phyloP scores from a whole-genome alignment of 2,888 invertebrate genomes.

The Apantesis nais region DNA sequence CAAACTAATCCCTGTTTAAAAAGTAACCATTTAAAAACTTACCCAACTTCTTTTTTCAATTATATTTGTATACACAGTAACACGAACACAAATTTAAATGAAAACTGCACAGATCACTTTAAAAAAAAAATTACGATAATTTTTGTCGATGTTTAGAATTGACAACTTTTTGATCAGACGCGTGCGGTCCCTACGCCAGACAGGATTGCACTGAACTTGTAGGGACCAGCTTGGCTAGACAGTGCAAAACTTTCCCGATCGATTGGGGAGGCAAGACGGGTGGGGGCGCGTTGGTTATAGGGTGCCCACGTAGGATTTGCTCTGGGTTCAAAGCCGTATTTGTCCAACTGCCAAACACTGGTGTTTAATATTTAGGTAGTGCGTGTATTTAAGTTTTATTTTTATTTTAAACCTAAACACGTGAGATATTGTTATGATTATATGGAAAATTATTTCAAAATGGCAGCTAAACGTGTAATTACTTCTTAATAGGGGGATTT shows the following conservation, averaged over 20 bases:
- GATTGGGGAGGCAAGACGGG: conserved; percentile 10
- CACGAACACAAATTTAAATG: not conserved
- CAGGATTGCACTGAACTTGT: conserved; percentile 7
- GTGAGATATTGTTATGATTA: too few relatives aligned
- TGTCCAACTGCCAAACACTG: not conserved
- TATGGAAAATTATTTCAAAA: too few relatives aligned
- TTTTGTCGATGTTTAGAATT: not conserved
- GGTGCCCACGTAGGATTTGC: not conserved
- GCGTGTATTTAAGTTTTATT: too few relatives aligned
- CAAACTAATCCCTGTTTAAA: too few relatives aligned
- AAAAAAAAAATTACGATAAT: conserved; percentile 1
- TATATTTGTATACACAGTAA: not conserved
- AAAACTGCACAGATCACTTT: not conserved
- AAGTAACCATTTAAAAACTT: not conserved
- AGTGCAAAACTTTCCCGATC: conserved; percentile 18
- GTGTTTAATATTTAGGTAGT: too few relatives aligned
- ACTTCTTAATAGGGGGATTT: too few relatives aligned
- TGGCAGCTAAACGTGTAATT: too few relatives aligned
- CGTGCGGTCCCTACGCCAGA: not conserved
- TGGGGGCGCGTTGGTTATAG: conserved; percentile 1
- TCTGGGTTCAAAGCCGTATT: not conserved
- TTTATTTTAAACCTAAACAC: too few relatives aligned
- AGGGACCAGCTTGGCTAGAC: conserved; percentile 12
- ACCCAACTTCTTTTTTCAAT: not conserved
- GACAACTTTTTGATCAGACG: conserved; percentile 2